Evolutionary conservation across 2,797 vertebrate species (phyloP), one percentile per base, ranked within the genome.

Genomic region (Centropyge bicolor): DNA sequence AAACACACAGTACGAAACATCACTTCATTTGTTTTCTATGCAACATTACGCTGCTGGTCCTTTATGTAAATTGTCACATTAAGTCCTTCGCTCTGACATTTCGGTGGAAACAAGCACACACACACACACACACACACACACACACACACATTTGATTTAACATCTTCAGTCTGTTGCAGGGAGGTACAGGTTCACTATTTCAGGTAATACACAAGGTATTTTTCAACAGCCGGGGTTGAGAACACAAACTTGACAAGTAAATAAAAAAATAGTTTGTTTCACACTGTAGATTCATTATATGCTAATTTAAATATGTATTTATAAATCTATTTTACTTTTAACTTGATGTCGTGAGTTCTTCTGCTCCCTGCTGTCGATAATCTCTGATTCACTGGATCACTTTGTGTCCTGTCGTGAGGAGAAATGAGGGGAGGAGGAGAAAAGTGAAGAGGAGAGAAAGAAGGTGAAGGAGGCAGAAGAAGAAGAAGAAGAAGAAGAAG

Each of bases 61-160:
- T 73, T 69, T 70, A 64, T 83, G 77, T 69, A 82, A 72, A 86
- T 72, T 49, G 41, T 70, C 76, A 82, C 80, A 81, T 88, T 67
- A 78, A 84, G 65, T 27, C 17, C 16, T 63, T 84, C 10, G 6
- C 40, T 9, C 4, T 74, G 69, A 88, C 77, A 80, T 78, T 80
- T 85, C 8, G 48, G 13, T 61, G 49, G 17, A 59, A 72, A 46
- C 5, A 20, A 46, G 1, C 27, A 11, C 17, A 41, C 65, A 57
- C 22, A 65, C 61, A 43, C 22, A 60, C 38, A 79, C 48, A 61
- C 52, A 64, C 45, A 79, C 54, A 66, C 51, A 63, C 22, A 46
- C 54, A 40, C 66, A 70, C 41, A 71, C 48, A 65, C 36, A 62
- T 5, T 38, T 8, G 5, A 46, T 67, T 72, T 56, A 43, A 60